Evolutionary conservation across 2,113 vertebrate genomes (phyloP), one percentile per base, ranked within the genome.

Genomic region (Semnornis frantzii): DNA sequence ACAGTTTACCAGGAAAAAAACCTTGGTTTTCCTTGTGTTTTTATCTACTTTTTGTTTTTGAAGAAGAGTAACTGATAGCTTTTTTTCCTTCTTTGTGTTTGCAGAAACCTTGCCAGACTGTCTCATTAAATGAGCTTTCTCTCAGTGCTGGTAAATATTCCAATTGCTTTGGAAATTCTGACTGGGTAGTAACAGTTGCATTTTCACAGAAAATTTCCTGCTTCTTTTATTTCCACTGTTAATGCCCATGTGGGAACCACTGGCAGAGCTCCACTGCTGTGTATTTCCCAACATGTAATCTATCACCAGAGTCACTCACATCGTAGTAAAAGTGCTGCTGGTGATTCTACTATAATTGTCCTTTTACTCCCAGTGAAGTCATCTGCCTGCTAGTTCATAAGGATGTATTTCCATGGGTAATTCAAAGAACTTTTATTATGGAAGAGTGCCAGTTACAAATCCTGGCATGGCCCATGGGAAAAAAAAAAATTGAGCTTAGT

Each of bases 401-500:
- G 34, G 14, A 63, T 70, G 66, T 24, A 74, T 85, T 87, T 92
- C 39, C 55, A 48, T 75, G 37, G 62, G 46, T 80, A 92, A 85
- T 82, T 79, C 64, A 16, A 18, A 82, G 19, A 93, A 87, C n/a
- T 65, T 89, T 46, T 78, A 37, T 78, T 74, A 58, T n/a, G 33
- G 34, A 93, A 63, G 31, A 85, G 21, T 4, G 4, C 1, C 2
- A 76, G 52, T 48, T 77, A 59, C 70, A 95, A 94, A 85, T 87
- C 86, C 78, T 92, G 81, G 85, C 66, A 37, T 3, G 3, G 69
- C 65, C 52, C 63, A 37, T 4, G 75, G 25, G 12, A 60, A 12
- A 55, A 60, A 89, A 89, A 71, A 84, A 90, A 92, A 92, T 79
- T 72, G 34, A 93, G 59, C 39, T 89, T 58, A n/a, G 89, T 52